Conservation (phyloP, 2,113 vertebrate genomes). For the Xiphophorus maculatus region DNA sequence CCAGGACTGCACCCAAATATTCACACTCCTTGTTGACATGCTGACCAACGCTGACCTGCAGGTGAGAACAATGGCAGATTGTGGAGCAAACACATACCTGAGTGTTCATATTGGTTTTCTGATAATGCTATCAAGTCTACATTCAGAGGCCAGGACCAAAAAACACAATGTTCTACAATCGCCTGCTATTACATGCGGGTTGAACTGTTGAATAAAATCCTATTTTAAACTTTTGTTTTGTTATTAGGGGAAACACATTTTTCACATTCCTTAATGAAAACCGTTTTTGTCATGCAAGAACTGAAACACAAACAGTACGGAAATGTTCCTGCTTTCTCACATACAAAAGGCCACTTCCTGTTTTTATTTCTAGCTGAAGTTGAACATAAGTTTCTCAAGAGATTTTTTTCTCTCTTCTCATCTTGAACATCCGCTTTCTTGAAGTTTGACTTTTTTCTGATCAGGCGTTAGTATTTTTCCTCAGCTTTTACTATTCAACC, state of each 20-base stretch:
- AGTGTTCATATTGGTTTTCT: conserved; percentile 24
- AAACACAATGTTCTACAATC: not conserved
- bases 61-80: conserved; percentile 54
- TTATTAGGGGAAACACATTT: conserved; percentile 37
- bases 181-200: not conserved
- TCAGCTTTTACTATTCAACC: no score
- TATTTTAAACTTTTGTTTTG: not conserved
- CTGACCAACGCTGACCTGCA: conserved; percentile 69
- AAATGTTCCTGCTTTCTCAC: not conserved
- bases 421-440: conserved; percentile 10
- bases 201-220: conserved; percentile 8
- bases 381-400: conserved; percentile 30
- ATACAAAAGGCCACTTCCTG: conserved; percentile 16
- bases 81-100: conserved; percentile 25
- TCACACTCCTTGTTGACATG: conserved; percentile 73
- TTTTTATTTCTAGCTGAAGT: conserved; percentile 23
- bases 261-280: conserved; percentile 26
- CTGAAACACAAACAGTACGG: not conserved
- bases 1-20: conserved; percentile 78
- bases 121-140: conserved; percentile 31
- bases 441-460: not conserved
- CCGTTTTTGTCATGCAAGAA: not conserved
- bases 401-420: not conserved
- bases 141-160: conserved; percentile 9
- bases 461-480: not conserved